Base-by-base conservation (phyloP, 2,888 invertebrate genomes). In the Euzetes globulus region DNA sequence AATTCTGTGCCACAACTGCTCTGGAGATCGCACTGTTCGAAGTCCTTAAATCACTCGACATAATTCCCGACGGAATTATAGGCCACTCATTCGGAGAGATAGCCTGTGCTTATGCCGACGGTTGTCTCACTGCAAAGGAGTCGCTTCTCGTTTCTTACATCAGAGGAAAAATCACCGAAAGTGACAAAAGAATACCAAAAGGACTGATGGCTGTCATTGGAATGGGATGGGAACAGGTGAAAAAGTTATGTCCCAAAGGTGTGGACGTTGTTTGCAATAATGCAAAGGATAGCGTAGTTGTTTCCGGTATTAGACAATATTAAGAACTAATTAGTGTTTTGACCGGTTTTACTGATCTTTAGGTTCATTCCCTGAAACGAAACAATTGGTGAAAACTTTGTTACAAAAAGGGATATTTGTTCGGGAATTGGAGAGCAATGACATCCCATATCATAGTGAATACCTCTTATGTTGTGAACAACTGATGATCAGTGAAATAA, bases 401-500 rank as follows among this genome's bases (percentile, higher is more conserved):
- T 11, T 3, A 9, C 15, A 33, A n/a, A 41, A 58, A n/a, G 27
- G 47, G 11, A n/a, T 75, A 13, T 75, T 75, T 75, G 75, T 73
- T 4, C 33, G 29, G 1, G 22, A 73, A 25, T 9, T 75, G 13
- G 33, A 75, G 1, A 73, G 63, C 33, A 33, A n/a, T 63, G 45
- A 47, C 6, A 27, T 55, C 1, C 60, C 75, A n/a, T 70, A 68
- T 13, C 75, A 75, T 25, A 63, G 68, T n/a, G n/a, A 75, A 41
- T 47, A 37, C 15, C 27, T 75, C 15, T 7, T 29, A 7, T n/a
- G n/a, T 5, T 50, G 17, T 7, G 50, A 92, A 27, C 89, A 88
- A 83, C 7, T 33, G 33, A 86, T 95, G 80, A 87, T 89, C 75
- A 86, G 87, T 79, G 88, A 88, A 77, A 86, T 94, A 58, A 90